Conservation (phyloP, 2,113 vertebrate species). For the Podarcis cretensis region DNA sequence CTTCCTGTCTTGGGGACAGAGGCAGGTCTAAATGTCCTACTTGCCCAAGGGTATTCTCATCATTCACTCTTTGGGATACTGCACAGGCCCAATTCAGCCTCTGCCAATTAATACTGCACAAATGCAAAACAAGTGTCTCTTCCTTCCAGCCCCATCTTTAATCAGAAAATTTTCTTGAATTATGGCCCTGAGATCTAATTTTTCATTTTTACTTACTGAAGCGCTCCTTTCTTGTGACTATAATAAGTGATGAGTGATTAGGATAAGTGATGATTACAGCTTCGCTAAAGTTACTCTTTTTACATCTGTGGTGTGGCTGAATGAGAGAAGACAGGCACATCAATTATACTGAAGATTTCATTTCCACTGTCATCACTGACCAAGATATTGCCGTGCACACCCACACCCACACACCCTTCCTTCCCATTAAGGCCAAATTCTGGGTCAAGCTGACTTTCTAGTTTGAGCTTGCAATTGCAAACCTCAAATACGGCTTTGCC, state of each 20-base stretch:
- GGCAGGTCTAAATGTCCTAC: neutral
- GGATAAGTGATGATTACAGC: conserved; percentile 44
- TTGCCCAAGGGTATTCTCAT: neutral
- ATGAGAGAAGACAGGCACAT: conserved; percentile 37
- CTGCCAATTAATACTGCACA: conserved; percentile 2
- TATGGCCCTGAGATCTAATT: conserved; percentile 36
- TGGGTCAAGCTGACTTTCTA: neutral
- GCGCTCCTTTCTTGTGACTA: conserved; percentile 29
- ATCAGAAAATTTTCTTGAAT: conserved; percentile 37
- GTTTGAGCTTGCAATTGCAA: neutral
- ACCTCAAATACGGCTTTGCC: neutral
- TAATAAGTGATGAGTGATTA: conserved; percentile 29
- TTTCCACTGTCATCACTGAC: conserved; percentile 38
- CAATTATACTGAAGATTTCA: conserved; percentile 44
- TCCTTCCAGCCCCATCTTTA: conserved; percentile 25
- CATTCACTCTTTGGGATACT: neutral
- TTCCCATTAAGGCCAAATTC: neutral
- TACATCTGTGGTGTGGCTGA: conserved; percentile 29
- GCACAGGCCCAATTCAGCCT: neutral
- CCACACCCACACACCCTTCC: neutral
- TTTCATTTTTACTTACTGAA: conserved; percentile 60
- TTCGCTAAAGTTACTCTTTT: conserved; percentile 58
- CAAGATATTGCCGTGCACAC: conserved; percentile 26
- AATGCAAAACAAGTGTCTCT: neutral
- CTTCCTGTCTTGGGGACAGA: neutral